Evolutionary conservation across 2,113 vertebrate genomes (phyloP), one percentile per base, ranked within the genome.

Genomic region (Leptobrachium ailaonicum): DNA sequence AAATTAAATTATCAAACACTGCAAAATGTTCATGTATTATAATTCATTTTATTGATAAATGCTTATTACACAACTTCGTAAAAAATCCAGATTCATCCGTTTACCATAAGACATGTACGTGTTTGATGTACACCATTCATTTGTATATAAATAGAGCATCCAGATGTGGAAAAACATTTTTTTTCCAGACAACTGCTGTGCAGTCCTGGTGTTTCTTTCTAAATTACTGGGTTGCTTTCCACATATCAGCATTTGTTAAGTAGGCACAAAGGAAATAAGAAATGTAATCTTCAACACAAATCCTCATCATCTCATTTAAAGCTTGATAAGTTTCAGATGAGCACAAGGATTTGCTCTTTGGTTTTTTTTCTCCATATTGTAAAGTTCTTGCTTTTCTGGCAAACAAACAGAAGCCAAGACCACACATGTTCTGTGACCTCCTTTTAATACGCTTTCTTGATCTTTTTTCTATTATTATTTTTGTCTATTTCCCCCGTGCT

Each of bases 391-490:
- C 41, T 64, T 73, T 32, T 79, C 70, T 79, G 70, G 60, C 77
- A 66, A 20, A 43, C 54, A 41, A 20, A 64, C 77, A 80, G 78
- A 79, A 80, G 78, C 71, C 41, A 10, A 56, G 78, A 80, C 78
- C 71, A 80, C 78, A 80, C 78, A 80, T 58, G 66, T 14, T 80
- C 50, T 53, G 44, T 74, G 71, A 60, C 56, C 56, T 2, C 13
- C n/a, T 80, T 74, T 74, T 43, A 73, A 60, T 56, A 41, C 67
- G 62, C 71, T 80, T 76, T 66, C 14, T 40, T 71, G 70, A 44
- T 50, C 20, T 32, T 32, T 32, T 32, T 32, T 32, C 20, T 14
- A 60, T 2, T 60, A 14, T 60, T 50, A 14, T 40, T 76, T 53
- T 76, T 58, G 70, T 73, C 62, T 73, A 66, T 79, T 79, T 79